Conservation (phyloP, 2,888 invertebrate genomes). For the Lasius fuliginosus region DNA sequence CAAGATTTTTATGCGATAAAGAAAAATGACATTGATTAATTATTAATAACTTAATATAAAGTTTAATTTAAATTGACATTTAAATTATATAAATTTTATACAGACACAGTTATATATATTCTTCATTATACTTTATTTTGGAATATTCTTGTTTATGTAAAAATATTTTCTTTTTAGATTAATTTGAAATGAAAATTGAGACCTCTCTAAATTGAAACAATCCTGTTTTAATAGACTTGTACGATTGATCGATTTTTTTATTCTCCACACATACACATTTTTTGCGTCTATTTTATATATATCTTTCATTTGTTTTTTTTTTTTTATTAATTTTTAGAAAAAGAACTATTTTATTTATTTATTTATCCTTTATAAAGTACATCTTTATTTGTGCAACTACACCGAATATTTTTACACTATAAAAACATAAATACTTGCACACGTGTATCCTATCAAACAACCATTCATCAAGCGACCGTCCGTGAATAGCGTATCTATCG, state of each 20-base stretch:
- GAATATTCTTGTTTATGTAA: neutral
- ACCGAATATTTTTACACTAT: neutral
- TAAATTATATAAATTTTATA: neutral
- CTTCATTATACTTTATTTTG: neutral
- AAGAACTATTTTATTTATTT: neutral
- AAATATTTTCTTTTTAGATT: neutral
- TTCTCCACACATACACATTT: neutral
- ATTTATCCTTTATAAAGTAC: neutral
- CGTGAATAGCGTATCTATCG: conserved; percentile 61
- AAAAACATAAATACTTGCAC: neutral
- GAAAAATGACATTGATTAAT: neutral
- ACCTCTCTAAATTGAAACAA: no score
- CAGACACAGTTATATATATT: conserved; percentile 6
- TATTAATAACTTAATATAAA: neutral
- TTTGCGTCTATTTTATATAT: neutral
- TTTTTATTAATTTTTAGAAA: neutral
- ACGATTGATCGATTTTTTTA: neutral
- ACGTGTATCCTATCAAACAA: conserved; percentile 7
- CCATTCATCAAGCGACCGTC: conserved; percentile 42
- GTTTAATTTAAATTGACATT: no score
- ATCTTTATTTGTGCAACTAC: neutral
- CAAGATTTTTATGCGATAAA: neutral
- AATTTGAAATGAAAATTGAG: no score
- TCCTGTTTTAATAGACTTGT: neutral
- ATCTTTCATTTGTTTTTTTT: neutral